Evolutionary conservation across 2,113 vertebrate species (phyloP).

Genomic region (Antennarius striatus): DNA sequence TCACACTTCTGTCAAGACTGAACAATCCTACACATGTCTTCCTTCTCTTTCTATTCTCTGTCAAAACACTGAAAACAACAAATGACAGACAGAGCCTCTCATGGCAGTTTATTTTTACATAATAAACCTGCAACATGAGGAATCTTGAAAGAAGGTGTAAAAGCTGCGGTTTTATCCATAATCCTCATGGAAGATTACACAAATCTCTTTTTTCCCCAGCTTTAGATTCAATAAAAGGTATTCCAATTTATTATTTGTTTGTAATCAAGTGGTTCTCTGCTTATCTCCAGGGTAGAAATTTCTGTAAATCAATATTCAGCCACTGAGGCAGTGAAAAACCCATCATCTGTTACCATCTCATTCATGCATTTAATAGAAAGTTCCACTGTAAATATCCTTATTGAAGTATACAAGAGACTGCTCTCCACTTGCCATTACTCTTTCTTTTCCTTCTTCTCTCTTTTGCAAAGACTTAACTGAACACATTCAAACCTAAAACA

Average conservation of each 20-base stretch:
- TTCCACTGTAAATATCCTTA: conserved; percentile 9
- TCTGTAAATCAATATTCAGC: conserved; percentile 43
- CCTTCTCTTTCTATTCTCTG: neutral
- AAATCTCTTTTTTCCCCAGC: conserved; percentile 25
- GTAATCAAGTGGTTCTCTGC: conserved; percentile 22
- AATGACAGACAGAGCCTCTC: neutral
- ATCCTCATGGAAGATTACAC: conserved; percentile 29
- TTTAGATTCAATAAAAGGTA: conserved; percentile 16
- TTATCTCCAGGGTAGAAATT: conserved; percentile 40
- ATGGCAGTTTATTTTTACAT: neutral
- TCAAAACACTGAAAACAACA: conserved; percentile 6
- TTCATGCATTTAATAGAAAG: conserved; percentile 25
- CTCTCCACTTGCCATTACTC: conserved; percentile 2
- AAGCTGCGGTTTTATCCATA: conserved; percentile 35
- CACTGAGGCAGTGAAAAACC: conserved; percentile 44
- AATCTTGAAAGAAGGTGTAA: conserved; percentile 13
- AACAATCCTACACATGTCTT: too few species aligned
- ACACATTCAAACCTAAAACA: neutral
- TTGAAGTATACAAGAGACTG: conserved; percentile 1
- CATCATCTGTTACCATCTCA: conserved; percentile 46
- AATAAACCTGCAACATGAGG: neutral
- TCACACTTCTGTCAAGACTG: neutral
- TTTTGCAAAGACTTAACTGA: conserved; percentile 23
- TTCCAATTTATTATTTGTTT: conserved; percentile 31
- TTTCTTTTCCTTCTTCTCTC: conserved; percentile 3